Evolutionary conservation across 2,797 vertebrate genomes (phyloP).

Genomic region (Melanotaenia maccullochi): DNA sequence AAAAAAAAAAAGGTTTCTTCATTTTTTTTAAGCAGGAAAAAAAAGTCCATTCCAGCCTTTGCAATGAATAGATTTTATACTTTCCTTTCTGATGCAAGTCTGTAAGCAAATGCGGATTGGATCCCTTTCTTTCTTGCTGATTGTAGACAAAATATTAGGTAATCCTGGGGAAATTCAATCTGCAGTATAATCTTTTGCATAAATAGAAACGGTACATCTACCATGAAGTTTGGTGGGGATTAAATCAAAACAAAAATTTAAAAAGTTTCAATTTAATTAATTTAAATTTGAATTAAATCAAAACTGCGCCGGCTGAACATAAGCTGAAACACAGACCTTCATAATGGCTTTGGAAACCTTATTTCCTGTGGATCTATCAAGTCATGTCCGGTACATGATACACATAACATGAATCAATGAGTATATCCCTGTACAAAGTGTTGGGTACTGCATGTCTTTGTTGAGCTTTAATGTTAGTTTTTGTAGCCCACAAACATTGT

Average conservation of each 20-base stretch:
- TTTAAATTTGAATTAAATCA: not conserved
- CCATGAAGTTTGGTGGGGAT: not conserved
- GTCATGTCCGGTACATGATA: not conserved
- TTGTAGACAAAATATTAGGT: too few relatives aligned
- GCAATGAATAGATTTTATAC: too few relatives aligned
- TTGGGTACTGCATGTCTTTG: not conserved
- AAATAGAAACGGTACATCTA: not conserved
- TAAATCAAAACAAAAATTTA: not conserved
- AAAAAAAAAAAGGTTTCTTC: not conserved
- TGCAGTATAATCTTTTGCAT: not conserved
- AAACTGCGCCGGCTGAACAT: not conserved
- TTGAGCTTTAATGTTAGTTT: not conserved
- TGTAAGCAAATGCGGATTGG: too few relatives aligned
- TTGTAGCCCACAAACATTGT: not conserved
- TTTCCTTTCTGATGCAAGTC: too few relatives aligned
- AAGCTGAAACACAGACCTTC: not conserved
- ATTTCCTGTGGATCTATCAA: not conserved
- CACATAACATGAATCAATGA: conserved; percentile 3
- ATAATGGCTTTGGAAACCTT: not conserved
- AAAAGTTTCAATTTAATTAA: too few relatives aligned
- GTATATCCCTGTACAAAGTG: not conserved
- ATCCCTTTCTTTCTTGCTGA: too few relatives aligned
- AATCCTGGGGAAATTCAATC: not conserved
- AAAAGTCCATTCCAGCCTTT: too few relatives aligned
- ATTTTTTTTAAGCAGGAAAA: not conserved